These are phyloP conservation scores for Macrobrachium nipponense DNA, from an alignment of 1,140 invertebrate species.

Conservation along the genomic window DNA sequence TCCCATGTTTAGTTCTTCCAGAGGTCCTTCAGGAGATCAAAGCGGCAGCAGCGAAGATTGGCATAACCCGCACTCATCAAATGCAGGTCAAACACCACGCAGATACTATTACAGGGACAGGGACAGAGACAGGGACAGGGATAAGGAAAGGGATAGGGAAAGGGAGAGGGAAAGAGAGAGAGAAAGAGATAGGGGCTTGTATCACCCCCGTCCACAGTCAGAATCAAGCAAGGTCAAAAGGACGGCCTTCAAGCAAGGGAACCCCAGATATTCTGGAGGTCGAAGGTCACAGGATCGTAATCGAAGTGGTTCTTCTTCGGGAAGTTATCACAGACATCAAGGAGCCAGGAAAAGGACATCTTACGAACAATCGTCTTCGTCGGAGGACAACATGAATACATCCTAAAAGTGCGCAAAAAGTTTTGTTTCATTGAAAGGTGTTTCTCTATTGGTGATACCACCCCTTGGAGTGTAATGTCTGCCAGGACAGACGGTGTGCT, in stretches of 20 bases:
- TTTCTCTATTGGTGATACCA: too few species aligned
- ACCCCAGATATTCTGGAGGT: background rate
- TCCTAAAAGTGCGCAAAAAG: too few species aligned
- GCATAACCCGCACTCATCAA: background rate
- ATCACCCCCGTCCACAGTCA: background rate
- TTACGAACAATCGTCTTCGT: too few species aligned
- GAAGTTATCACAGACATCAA: too few species aligned
- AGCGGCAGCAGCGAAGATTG: constrained; percentile 18
- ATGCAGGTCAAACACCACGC: background rate
- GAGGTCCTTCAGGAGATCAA: constrained; percentile 8
- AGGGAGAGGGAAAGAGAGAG: constrained; percentile 4
- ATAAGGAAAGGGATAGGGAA: background rate
- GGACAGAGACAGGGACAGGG: background rate
- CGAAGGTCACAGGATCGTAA: too few species aligned
- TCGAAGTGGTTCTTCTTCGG: too few species aligned
- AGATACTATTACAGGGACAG: background rate
- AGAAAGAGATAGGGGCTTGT: background rate
- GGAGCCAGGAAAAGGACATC: too few species aligned
- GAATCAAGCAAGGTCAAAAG: background rate
- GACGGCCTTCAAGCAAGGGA: background rate
- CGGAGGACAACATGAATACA: too few species aligned
- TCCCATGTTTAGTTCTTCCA: constrained; percentile 2
- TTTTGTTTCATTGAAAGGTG: too few species aligned
- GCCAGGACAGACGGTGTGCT: too few species aligned
- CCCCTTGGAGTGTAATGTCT: too few species aligned